These are phyloP conservation scores for Conus canariensis DNA, from an alignment of 2,888 invertebrate species.

Conservation along the genomic window DNA sequence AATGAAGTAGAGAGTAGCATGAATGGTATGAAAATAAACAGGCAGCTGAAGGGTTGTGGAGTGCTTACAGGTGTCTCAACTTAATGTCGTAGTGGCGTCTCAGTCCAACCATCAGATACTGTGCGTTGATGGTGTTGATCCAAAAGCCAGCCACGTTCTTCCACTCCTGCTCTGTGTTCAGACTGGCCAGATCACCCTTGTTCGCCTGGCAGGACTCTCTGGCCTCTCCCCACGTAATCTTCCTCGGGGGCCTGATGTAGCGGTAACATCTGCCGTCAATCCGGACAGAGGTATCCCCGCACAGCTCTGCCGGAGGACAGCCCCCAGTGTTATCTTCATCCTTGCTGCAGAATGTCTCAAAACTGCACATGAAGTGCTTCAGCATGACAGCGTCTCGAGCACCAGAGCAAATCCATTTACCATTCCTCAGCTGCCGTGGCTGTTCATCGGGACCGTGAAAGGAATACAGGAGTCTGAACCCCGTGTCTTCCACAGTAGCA, in stretches of 20 bases:
- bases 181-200: background rate
- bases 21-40: too few species aligned
- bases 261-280: background rate
- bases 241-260: background rate
- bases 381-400: background rate
- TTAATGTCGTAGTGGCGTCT: background rate
- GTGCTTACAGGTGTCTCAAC: background rate
- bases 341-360: background rate
- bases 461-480: background rate
- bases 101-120: background rate
- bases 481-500: background rate
- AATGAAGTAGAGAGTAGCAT: too few species aligned
- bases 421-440: background rate
- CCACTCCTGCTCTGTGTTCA: conserved; percentile 9
- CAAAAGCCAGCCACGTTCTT: background rate
- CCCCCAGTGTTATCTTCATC: background rate
- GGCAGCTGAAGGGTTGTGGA: too few species aligned
- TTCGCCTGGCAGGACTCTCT: background rate
- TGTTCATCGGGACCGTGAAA: background rate
- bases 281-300: background rate
- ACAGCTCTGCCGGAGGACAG: background rate
- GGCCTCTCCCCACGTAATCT: background rate
- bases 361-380: background rate
- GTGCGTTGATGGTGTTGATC: background rate
- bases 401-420: background rate